Evolutionary conservation across 2,888 invertebrate species (phyloP).

Genomic region (Parnassius smintheus): DNA sequence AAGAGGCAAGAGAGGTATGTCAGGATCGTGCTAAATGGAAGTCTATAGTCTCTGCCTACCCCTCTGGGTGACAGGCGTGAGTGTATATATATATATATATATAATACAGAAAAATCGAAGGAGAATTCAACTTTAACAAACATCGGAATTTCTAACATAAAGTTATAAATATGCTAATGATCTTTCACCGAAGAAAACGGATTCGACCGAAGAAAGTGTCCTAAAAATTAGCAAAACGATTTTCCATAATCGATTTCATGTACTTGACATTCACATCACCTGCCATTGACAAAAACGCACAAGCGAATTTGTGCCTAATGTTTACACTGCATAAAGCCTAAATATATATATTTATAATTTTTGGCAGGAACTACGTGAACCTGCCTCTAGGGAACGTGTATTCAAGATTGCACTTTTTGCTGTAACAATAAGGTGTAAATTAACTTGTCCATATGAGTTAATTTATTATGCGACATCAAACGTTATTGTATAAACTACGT

Average conservation of each 20-base stretch:
- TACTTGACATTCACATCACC: conserved; percentile 70
- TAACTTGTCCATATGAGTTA: conserved; percentile 24
- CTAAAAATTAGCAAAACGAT: conserved; percentile 55
- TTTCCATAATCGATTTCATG: conserved; percentile 68
- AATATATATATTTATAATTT: conserved; percentile 1
- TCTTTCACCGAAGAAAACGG: conserved; percentile 52
- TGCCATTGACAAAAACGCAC: conserved; percentile 19
- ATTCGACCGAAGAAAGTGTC: conserved; percentile 56
- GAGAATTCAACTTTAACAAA: background rate
- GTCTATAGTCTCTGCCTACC: no score
- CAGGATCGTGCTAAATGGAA: no score
- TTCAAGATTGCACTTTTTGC: conserved; percentile 38
- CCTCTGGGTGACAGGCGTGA: no score
- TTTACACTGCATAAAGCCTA: background rate
- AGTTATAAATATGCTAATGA: conserved; percentile 46
- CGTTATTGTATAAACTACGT: conserved; percentile 27
- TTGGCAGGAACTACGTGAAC: conserved; percentile 9
- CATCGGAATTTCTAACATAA: conserved; percentile 5
- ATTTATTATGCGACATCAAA: conserved; percentile 50
- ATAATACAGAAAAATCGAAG: background rate
- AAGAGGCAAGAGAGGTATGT: no score
- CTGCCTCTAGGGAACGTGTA: conserved; percentile 27
- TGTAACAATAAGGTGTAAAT: conserved; percentile 37
- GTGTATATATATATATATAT: no score
- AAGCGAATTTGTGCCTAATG: conserved; percentile 9